Evolutionary conservation across 2,888 invertebrate species (phyloP), one percentile per base, ranked within the genome.

Genomic region (Volucella zonaria): DNA sequence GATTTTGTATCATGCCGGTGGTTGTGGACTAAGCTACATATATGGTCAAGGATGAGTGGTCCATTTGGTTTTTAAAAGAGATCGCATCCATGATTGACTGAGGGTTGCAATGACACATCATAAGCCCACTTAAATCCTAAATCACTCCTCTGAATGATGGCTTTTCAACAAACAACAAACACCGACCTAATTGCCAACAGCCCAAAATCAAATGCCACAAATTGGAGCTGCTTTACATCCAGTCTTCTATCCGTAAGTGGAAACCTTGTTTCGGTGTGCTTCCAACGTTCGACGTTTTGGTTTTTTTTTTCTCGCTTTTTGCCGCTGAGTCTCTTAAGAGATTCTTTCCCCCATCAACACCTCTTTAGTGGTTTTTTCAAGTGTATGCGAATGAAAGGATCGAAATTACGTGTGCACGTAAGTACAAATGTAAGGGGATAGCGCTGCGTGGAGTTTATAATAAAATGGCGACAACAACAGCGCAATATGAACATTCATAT

Each of bases 331-430:
- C 61, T 76, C 68, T 70, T 52, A 52, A 71, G 66, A 49, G 59
- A 66, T 76, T 70, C 66, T 70, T 70, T 59, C 59, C 31, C 31
- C 58, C 70, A 31, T 54, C 81, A 81, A 76, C 81, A 81, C 76
- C 66, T 76, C 64, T 59, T 81, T 51, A 68, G 56, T 51, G 80
- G 38, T 47, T 49, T 40, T 42, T 10, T 45, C 18, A 40, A 74
- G 74, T 74, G 40, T n/a, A 47, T 38, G 52, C 49, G 59, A 76
- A 76, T 81, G 62, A 31, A 75, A 66, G 66, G 52, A 12, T n/a
- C 42, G 15, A 67, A 54, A 79, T 79, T 52, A 42, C 31, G 42
- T 31, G 58, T 15, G 23, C 45, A 43, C 6, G 40, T 38, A 31
- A 9, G 31, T 8, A 40, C 15, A 58, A 9, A 40, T n/a, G 42